Evolutionary conservation across 1,140 invertebrate genomes (phyloP).

Genomic region (Drosophila pandora): DNA sequence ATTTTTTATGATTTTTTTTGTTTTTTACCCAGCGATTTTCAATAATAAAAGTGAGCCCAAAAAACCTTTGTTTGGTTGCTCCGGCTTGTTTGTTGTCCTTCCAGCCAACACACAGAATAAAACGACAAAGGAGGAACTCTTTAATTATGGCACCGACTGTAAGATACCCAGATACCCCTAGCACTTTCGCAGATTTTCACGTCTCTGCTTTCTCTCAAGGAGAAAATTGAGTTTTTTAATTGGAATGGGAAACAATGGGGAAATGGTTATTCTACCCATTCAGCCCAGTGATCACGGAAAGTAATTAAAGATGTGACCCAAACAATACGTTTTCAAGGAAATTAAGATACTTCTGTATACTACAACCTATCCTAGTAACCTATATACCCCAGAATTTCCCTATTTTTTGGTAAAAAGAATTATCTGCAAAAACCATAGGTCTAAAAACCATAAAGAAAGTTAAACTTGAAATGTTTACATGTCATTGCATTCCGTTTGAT

Average conservation of each 20-base stretch:
- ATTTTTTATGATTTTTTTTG: slow-evolving; percentile 1
- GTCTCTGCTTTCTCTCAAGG: neutral
- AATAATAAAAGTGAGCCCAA: slow-evolving; percentile 64
- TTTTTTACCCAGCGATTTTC: slow-evolving; percentile 61
- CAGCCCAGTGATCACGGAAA: neutral
- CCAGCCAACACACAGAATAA: slow-evolving; percentile 24
- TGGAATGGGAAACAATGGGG: slow-evolving; percentile 8
- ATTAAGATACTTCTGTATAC: too few relatives aligned
- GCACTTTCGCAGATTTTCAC: slow-evolving; percentile 11
- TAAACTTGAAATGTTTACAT: slow-evolving; percentile 60
- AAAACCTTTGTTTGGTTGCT: slow-evolving; percentile 51
- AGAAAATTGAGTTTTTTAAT: slow-evolving; percentile 43
- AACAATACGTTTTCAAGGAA: neutral
- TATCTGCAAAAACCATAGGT: too few relatives aligned
- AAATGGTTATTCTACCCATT: neutral
- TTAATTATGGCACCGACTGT: slow-evolving; percentile 30
- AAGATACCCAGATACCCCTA: slow-evolving; percentile 27
- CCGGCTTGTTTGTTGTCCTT: slow-evolving; percentile 40
- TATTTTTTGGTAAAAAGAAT: too few relatives aligned
- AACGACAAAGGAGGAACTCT: slow-evolving; percentile 11
- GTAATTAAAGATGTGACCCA: neutral
- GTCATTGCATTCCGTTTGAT: slow-evolving; percentile 67
- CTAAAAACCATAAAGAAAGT: too few relatives aligned
- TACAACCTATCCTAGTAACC: neutral
- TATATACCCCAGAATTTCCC: neutral